phyloP scores from a whole-genome alignment of 2,113 vertebrate genomes.

The Xiphias gladius region DNA sequence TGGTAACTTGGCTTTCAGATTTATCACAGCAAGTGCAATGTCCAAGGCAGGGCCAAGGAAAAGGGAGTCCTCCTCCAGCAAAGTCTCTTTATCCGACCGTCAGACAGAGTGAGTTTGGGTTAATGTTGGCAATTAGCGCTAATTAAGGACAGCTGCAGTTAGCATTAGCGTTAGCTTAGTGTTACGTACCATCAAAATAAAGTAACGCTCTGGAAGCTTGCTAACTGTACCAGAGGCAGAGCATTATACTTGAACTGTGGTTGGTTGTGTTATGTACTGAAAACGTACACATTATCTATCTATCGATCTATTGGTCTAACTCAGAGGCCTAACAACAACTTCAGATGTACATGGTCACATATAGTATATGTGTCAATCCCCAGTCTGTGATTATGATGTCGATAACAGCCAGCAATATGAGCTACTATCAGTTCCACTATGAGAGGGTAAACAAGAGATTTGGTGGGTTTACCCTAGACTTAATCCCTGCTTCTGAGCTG shows the following conservation, averaged over 20 bases:
- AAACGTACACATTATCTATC: neutral
- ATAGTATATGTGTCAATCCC: neutral
- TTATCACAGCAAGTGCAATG: conserved; percentile 58
- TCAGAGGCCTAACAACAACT: neutral
- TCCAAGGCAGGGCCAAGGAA: conserved; percentile 80
- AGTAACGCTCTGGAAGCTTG: neutral
- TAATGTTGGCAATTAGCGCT: neutral
- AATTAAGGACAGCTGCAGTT: neutral
- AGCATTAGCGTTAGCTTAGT: conserved; percentile 38
- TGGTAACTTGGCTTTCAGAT: neutral
- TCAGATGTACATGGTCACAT: neutral
- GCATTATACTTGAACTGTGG: no score
- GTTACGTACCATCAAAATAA: neutral
- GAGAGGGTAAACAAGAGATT: conserved; percentile 10
- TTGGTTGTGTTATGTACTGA: neutral
- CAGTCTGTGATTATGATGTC: neutral
- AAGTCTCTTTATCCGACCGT: conserved; percentile 75
- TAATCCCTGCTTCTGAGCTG: neutral
- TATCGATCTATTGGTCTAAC: no score
- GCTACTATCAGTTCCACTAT: neutral
- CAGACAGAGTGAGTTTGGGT: conserved; percentile 84
- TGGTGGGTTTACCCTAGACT: neutral
- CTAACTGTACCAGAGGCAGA: neutral
- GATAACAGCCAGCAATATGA: neutral
- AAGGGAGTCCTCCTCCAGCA: conserved; percentile 79